Conservation (phyloP, 2,888 invertebrate genomes). For the Fragum fragum region DNA sequence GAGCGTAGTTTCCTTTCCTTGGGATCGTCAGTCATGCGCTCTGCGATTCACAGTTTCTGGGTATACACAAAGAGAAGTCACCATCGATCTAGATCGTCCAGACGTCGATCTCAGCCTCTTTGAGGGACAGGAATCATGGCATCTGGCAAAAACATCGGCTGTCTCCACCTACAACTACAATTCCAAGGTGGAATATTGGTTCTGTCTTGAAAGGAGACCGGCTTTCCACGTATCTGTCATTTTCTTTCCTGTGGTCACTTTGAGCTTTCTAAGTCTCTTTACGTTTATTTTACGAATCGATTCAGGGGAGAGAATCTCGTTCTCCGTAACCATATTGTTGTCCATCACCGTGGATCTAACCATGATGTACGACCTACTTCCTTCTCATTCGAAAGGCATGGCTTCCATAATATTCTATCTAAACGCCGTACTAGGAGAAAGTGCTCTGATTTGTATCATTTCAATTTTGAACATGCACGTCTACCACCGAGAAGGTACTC, state of each 20-base stretch:
- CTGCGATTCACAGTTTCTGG: conserved; percentile 31
- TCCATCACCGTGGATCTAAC: conserved; percentile 41
- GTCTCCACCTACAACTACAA: background rate
- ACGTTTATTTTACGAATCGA: conserved; percentile 35
- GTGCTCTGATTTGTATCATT: conserved; percentile 33
- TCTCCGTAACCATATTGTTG: conserved; percentile 37
- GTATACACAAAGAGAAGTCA: conserved; percentile 25
- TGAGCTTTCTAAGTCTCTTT: conserved; percentile 39
- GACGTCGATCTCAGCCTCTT: background rate
- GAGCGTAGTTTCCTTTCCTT: conserved; percentile 41
- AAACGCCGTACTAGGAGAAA: conserved; percentile 20
- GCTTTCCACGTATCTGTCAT: conserved; percentile 38
- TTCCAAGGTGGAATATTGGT: conserved; percentile 9
- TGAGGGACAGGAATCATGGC: conserved; percentile 7
- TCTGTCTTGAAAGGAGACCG: conserved; percentile 37
- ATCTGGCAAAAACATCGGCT: conserved; percentile 8
- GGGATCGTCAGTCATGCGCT: conserved; percentile 42
- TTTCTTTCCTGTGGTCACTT: conserved; percentile 35
- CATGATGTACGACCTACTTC: conserved; percentile 25
- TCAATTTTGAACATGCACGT: conserved; percentile 11
- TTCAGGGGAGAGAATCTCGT: conserved; percentile 48
- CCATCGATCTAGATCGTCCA: background rate
- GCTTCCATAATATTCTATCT: conserved; percentile 40
- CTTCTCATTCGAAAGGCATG: conserved; percentile 38
- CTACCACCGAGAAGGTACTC: background rate